These are phyloP conservation scores for Caranx ignobilis DNA, from an alignment of 2,113 vertebrate species.

Conservation along the genomic window DNA sequence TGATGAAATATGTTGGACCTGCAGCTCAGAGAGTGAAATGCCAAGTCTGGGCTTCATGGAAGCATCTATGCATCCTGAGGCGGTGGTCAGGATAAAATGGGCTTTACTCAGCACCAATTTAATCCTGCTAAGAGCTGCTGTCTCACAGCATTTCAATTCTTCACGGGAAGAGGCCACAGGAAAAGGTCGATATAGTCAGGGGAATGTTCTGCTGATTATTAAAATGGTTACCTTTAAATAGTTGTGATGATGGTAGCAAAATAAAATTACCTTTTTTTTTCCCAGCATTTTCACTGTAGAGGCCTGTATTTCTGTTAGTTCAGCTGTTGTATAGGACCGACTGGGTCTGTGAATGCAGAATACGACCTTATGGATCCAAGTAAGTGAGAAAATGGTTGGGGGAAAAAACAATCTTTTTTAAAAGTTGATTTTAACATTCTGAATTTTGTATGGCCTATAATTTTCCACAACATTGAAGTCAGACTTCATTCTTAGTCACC, in stretches of 20 bases:
- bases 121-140: slow-evolving; percentile 71
- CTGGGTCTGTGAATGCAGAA: neutral
- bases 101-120: slow-evolving; percentile 73
- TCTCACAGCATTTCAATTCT: slow-evolving; percentile 67
- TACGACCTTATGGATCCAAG: neutral
- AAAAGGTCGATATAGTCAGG: slow-evolving; percentile 62
- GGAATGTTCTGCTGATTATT: slow-evolving; percentile 62
- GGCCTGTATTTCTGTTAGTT: slow-evolving; percentile 14
- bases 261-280: slow-evolving; percentile 22
- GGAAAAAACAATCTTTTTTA: neutral
- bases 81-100: slow-evolving; percentile 59
- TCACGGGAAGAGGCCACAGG: slow-evolving; percentile 62
- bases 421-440: slow-evolving; percentile 26
- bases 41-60: slow-evolving; percentile 35
- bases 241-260: slow-evolving; percentile 47
- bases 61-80: slow-evolving; percentile 55
- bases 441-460: neutral
- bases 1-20: slow-evolving; percentile 38
- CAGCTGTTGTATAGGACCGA: neutral
- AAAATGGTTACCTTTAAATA: slow-evolving; percentile 55
- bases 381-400: neutral
- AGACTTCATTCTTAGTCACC: slow-evolving; percentile 35
- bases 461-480: slow-evolving; percentile 15
- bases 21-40: slow-evolving; percentile 50
- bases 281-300: neutral